phyloP scores from a whole-genome alignment of 2,113 vertebrate species.

The Chunga burmeisteri region DNA sequence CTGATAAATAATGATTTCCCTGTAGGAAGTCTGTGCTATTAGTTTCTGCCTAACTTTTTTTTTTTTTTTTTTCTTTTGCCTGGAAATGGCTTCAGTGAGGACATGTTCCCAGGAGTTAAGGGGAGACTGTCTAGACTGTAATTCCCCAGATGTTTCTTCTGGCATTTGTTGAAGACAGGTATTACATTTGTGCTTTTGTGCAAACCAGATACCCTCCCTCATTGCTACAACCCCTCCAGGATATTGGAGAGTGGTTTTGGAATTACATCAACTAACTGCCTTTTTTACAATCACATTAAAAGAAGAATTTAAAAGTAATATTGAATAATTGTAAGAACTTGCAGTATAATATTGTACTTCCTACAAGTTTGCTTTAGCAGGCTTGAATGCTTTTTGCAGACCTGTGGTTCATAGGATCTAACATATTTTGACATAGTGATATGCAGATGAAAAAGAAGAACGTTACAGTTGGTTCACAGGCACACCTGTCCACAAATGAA shows the following conservation, averaged over 20 bases:
- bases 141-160: not conserved
- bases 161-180: not conserved
- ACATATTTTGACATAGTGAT: not conserved
- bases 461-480: not conserved
- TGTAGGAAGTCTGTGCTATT: not conserved
- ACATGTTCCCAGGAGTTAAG: not conserved
- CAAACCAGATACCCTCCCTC: not conserved
- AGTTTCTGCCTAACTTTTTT: not conserved
- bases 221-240: not conserved
- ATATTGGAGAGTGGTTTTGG: not conserved
- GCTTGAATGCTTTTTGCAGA: not conserved
- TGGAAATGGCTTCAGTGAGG: not conserved
- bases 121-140: not conserved
- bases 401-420: not conserved
- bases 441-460: not conserved
- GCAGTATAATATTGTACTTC: not conserved
- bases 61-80: not conserved
- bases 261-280: rapidly evolving
- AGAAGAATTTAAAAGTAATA: not conserved
- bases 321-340: not conserved
- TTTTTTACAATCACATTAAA: not conserved
- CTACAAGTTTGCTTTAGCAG: not conserved
- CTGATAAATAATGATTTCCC: not conserved
- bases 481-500: not conserved
- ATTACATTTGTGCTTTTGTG: not conserved